phyloP scores from a whole-genome alignment of 64 coral and sea anemone species.

The Catalaphyllia jardinei region DNA sequence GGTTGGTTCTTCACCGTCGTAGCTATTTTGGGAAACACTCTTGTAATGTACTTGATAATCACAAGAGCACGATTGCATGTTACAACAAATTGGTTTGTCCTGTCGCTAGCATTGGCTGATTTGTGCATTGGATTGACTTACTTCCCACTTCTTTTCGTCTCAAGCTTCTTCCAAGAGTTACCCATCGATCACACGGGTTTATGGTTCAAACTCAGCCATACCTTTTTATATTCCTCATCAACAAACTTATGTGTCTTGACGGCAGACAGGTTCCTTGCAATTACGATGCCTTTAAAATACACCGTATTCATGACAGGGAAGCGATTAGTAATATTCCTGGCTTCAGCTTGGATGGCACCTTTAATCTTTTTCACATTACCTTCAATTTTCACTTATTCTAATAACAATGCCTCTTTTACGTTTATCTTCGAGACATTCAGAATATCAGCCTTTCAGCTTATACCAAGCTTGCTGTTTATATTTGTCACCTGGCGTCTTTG shows the following conservation, averaged over 20 bases:
- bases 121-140: constrained; percentile 19
- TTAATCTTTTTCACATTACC: constrained; percentile 10
- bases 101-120: constrained; percentile 37
- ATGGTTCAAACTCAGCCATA: constrained; percentile 44
- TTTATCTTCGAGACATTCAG: constrained; percentile 8
- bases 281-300: constrained; percentile 22
- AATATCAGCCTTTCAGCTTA: constrained; percentile 13
- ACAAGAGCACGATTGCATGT: background rate
- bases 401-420: background rate
- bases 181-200: background rate
- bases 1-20: constrained; percentile 3
- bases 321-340: background rate
- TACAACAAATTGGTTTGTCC: constrained; percentile 18
- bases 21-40: background rate
- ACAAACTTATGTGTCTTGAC: constrained; percentile 11
- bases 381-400: background rate
- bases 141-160: background rate
- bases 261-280: background rate
- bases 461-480: background rate
- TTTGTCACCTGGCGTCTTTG: constrained; percentile 4
- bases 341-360: background rate
- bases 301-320: background rate
- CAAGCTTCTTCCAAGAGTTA: constrained; percentile 2
- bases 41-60: constrained; percentile 8
- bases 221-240: constrained; percentile 5